Conservation (phyloP, 2,888 invertebrate species). For the Sarcophaga carnaria region DNA sequence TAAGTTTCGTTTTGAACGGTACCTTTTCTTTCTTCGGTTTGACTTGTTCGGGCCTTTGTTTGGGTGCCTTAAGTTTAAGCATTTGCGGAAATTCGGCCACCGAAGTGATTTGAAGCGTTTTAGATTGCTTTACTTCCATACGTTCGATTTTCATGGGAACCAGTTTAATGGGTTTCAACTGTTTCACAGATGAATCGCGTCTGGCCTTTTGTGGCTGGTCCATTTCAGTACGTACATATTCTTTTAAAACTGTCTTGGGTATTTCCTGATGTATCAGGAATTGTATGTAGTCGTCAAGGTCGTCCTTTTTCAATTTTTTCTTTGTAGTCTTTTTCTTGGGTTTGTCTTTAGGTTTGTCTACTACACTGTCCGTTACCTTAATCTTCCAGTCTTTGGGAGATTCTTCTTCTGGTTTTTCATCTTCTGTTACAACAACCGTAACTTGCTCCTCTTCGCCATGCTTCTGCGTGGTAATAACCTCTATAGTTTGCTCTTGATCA, state of each 20-base stretch:
- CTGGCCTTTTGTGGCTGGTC: conserved; percentile 79
- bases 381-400: conserved; percentile 66
- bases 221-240: conserved; percentile 80
- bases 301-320: conserved; percentile 78
- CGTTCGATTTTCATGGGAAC: conserved; percentile 85
- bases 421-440: conserved; percentile 72
- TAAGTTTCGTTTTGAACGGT: conserved; percentile 87
- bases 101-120: conserved; percentile 85
- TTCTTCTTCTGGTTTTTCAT: conserved; percentile 61
- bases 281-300: conserved; percentile 80
- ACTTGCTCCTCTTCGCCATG: conserved; percentile 76
- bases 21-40: conserved; percentile 83
- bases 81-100: conserved; percentile 84
- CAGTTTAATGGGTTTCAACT: conserved; percentile 75
- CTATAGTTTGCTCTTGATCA: conserved; percentile 75
- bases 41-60: conserved; percentile 77
- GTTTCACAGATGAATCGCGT: conserved; percentile 74
- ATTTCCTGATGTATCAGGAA: conserved; percentile 81
- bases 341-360: conserved; percentile 71
- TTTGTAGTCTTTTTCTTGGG: conserved; percentile 76
- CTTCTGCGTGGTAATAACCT: conserved; percentile 75
- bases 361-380: conserved; percentile 71
- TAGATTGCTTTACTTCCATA: conserved; percentile 84
- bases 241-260: conserved; percentile 81
- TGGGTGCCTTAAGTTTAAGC: conserved; percentile 85